phyloP scores from a whole-genome alignment of 2,888 invertebrate genomes.

The Nomada fucata region DNA sequence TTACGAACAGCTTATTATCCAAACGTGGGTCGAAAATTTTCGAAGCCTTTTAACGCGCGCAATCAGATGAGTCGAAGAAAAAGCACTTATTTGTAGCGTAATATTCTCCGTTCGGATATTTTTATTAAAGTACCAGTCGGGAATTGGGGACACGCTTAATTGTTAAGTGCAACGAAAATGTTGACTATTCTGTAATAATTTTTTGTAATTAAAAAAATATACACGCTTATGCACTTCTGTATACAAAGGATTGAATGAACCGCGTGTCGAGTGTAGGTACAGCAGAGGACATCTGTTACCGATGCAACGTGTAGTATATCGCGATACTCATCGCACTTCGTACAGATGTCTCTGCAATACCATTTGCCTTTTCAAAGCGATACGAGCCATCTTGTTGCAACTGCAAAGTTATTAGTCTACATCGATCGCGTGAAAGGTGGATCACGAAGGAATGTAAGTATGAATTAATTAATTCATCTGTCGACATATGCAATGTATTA shows the following conservation, averaged over 20 bases:
- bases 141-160: no score
- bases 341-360: conserved; percentile 51
- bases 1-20: conserved; percentile 29
- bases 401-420: not conserved
- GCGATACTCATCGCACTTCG: not conserved
- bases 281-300: not conserved
- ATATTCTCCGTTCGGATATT: not conserved
- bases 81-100: conserved; percentile 39
- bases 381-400: not conserved
- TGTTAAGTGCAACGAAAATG: not conserved
- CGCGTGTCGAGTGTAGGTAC: conserved; percentile 21
- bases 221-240: not conserved
- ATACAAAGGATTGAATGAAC: not conserved
- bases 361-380: conserved; percentile 23
- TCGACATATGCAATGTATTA: no score
- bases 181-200: not conserved
- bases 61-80: conserved; percentile 22
- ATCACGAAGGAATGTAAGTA: not conserved
- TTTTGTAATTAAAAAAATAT: not conserved
- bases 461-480: not conserved
- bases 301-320: not conserved
- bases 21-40: not conserved
- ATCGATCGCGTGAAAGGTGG: not conserved
- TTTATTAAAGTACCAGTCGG: no score
- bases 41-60: conserved; percentile 25